A percentile compares a stretch with the other conserved stretches of the same genome.
These are phyloP conservation scores for Acanthisitta chloris DNA, from an alignment of 2,113 vertebrate genomes.

Conservation along the genomic window DNA sequence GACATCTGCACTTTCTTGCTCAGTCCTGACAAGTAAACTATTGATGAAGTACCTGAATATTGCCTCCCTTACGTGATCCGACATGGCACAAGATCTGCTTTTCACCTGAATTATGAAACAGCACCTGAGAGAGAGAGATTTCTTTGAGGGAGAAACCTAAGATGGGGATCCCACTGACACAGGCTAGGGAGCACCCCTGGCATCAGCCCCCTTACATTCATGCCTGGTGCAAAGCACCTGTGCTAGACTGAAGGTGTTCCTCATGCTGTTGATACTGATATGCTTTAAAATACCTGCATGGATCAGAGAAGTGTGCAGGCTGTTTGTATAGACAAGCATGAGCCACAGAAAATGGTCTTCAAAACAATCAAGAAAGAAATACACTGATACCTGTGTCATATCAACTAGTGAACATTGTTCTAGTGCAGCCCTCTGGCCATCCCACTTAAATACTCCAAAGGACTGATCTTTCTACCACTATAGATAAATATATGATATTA, in stretches of 20 bases:
- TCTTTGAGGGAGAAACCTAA: not conserved
- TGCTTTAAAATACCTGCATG: not conserved
- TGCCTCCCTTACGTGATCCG: not conserved
- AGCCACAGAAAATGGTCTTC: not conserved
- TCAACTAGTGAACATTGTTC: not conserved
- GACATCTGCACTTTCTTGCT: not conserved
- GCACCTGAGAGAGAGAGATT: not conserved
- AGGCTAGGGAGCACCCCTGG: rapidly evolving
- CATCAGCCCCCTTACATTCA: not conserved
- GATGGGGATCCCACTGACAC: not conserved
- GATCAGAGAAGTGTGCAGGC: not conserved
- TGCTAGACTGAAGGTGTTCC: not conserved
- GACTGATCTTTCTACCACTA: not conserved
- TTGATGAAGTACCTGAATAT: not conserved
- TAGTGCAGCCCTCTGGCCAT: not conserved
- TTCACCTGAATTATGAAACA: not conserved
- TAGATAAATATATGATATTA: not conserved
- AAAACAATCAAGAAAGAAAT: not conserved
- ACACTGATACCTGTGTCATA: not conserved
- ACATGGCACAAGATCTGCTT: not conserved
- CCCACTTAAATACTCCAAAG: not conserved
- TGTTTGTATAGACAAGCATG: not conserved
- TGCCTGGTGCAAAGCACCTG: rapidly evolving
- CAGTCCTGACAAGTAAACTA: not conserved
- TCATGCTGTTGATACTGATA: not conserved